A percentile compares a stretch with the other conserved stretches of the same genome.
These are phyloP conservation scores for Taphrorychus bicolor DNA, from an alignment of 2,888 invertebrate species.

Conservation along the genomic window DNA sequence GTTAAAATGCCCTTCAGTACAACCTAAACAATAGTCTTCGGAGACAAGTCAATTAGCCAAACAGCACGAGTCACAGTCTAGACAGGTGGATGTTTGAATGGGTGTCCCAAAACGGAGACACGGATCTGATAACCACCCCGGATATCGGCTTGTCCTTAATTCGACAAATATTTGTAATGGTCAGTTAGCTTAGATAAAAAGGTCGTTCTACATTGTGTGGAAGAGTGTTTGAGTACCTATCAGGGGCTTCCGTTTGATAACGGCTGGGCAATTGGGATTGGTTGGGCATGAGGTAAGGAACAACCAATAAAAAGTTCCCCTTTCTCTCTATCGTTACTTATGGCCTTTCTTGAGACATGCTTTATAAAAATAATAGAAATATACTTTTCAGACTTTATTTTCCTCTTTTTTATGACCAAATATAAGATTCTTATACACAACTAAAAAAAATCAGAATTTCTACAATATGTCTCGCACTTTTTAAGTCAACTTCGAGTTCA, in stretches of 20 bases:
- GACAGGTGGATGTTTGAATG: conserved; percentile 16
- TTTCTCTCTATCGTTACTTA: no score
- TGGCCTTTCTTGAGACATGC: no score
- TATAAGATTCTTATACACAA: no score
- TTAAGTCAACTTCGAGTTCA: no score
- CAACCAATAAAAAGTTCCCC: no score
- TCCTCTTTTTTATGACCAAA: no score
- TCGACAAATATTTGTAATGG: not conserved
- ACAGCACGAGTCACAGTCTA: conserved; percentile 18
- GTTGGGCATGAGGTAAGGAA: not conserved
- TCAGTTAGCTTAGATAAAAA: not conserved
- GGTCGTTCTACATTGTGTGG: not conserved
- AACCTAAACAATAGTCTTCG: not conserved
- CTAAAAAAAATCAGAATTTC: no score
- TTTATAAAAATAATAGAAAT: no score
- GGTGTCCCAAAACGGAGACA: conserved; percentile 19
- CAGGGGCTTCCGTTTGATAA: not conserved
- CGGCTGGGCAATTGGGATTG: not conserved
- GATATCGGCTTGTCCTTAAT: not conserved
- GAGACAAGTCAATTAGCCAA: not conserved
- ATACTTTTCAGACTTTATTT: no score
- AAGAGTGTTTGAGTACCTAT: not conserved
- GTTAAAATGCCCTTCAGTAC: no score
- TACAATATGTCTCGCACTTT: no score
- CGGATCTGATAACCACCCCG: not conserved